Evolutionary conservation across 2,888 invertebrate species (phyloP), one percentile per base, ranked within the genome.

Genomic region (Melinaea marsaeus): DNA sequence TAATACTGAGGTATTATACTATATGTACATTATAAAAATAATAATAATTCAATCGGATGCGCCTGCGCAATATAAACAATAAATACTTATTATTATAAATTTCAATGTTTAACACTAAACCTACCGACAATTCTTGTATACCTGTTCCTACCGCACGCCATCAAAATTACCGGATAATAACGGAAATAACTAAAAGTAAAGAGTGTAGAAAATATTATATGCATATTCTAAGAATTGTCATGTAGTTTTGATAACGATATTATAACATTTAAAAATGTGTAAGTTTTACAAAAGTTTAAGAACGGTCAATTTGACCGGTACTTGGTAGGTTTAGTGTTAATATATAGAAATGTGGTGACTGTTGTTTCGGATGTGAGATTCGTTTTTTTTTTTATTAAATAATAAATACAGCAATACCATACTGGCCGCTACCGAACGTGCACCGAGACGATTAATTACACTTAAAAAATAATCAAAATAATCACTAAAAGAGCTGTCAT

Each of bases 401-500:
- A 51, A 6, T 9, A 51, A 9, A 51, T 22, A 51, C 32, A 51
- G 11, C 51, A 32, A 7, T 32, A 51, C 45, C 34, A 47, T 71
- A 71, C 71, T 69, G 70, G 71, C 70, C 69, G 61, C 45, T 60
- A 67, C 55, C 55, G 34, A 63, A 62, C 62, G 65, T 60, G 63
- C 61, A 62, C 61, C 61, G 63, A 64, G 47, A 62, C 22, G 13
- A 61, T 64, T 66, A 22, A 56, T 55, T 62, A 58, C 11, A 62
- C 66, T 66, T 68, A 62, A 48, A 69, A 69, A 69, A 65, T 70
- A 72, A 55, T 57, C 65, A 67, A 67, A 71, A 66, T 75, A 77
- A 76, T 76, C 75, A 77, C 75, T 75, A 72, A 71, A 71, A 71
- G 68, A 72, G 74, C 70, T 69, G 71, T 70, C 62, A 67, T 70